Evolutionary conservation across 2,113 vertebrate species (phyloP).

Genomic region (Prunella himalayana): DNA sequence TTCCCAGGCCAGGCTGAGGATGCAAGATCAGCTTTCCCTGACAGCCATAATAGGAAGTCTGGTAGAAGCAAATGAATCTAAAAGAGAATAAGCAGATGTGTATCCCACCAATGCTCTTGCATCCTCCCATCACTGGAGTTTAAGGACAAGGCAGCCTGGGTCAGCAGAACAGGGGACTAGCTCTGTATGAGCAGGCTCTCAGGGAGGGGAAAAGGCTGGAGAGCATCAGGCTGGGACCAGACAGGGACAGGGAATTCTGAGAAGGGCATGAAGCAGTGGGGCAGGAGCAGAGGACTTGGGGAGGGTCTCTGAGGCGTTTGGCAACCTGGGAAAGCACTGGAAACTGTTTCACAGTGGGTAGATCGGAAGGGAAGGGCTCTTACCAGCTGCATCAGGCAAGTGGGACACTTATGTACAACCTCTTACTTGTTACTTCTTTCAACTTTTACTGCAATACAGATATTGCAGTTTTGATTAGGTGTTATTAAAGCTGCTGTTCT

Average conservation of each 20-base stretch:
- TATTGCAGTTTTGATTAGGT: neutral
- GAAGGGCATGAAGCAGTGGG: neutral
- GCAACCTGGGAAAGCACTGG: neutral
- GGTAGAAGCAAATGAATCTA: neutral
- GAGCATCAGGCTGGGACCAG: rapidly evolving
- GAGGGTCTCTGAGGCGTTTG: rapidly evolving
- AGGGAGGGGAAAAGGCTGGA: neutral
- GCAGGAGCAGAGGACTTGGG: neutral
- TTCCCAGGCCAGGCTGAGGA: neutral
- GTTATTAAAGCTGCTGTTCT: neutral
- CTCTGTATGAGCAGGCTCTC: neutral
- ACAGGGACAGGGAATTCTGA: neutral
- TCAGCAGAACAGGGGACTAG: neutral
- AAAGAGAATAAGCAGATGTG: neutral
- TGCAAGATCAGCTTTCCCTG: neutral
- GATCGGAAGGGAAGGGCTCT: neutral
- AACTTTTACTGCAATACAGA: neutral
- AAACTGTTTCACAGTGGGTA: neutral
- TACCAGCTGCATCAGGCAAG: neutral
- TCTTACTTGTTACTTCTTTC: neutral
- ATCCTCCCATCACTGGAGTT: neutral
- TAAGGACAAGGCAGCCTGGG: neutral
- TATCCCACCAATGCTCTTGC: neutral
- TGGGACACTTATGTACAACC: neutral
- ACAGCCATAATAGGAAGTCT: neutral